phyloP scores from a whole-genome alignment of 2,113 vertebrate species.

The Hyaena hyaena region DNA sequence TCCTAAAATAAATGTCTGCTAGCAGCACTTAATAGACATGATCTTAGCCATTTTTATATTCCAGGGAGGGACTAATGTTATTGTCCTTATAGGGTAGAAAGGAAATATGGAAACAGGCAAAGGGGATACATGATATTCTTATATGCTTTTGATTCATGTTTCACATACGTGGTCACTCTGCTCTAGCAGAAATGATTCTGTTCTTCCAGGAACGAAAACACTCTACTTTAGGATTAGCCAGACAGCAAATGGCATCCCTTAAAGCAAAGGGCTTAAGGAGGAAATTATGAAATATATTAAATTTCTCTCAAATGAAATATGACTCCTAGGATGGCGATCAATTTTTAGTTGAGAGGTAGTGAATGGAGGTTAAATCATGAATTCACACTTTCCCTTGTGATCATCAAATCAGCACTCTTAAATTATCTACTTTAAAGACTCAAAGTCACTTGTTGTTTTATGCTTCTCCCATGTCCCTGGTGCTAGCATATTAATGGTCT shows the following conservation, averaged over 20 bases:
- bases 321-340: constrained; percentile 59
- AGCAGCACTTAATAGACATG: constrained; percentile 40
- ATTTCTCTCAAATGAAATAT: constrained; percentile 75
- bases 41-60: constrained; percentile 65
- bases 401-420: constrained; percentile 78
- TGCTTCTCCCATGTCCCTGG: constrained; percentile 62
- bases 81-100: constrained; percentile 40
- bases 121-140: background rate
- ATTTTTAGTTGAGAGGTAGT: constrained; percentile 73
- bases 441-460: constrained; percentile 79
- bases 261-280: constrained; percentile 57
- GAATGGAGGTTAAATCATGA: constrained; percentile 78
- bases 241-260: constrained; percentile 42
- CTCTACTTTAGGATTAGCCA: constrained; percentile 25
- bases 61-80: constrained; percentile 39
- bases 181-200: constrained; percentile 18
- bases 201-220: constrained; percentile 26
- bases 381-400: constrained; percentile 78
- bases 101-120: constrained; percentile 29
- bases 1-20: constrained; percentile 69
- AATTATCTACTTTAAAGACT: constrained; percentile 79
- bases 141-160: constrained; percentile 35
- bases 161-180: background rate
- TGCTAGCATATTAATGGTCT: constrained; percentile 82
- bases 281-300: constrained; percentile 78